A percentile compares a stretch with the other conserved stretches of the same genome.
These are phyloP conservation scores for Allolobophora icterica DNA, from an alignment of 2,888 invertebrate species.

Conservation along the genomic window DNA sequence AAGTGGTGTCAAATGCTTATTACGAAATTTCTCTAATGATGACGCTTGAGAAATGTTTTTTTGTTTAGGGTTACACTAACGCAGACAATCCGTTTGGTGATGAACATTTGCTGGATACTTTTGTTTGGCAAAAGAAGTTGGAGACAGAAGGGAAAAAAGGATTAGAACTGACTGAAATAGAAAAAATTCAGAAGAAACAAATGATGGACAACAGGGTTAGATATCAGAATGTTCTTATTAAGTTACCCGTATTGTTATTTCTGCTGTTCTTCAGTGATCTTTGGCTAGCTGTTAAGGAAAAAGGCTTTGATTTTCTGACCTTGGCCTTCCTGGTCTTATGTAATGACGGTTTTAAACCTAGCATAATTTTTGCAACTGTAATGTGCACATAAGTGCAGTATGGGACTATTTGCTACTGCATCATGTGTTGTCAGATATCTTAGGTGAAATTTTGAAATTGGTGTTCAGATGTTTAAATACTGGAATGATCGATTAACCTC, in stretches of 20 bases:
- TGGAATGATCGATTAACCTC: too few species aligned
- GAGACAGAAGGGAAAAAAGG: constrained; percentile 87
- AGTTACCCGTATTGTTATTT: neutral
- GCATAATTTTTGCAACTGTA: neutral
- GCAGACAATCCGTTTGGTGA: constrained; percentile 99
- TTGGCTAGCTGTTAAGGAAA: neutral
- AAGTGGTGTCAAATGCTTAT: neutral
- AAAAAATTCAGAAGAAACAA: constrained; percentile 81
- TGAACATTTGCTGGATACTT: constrained; percentile 89
- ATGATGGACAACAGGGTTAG: constrained; percentile 82
- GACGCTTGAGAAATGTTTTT: neutral
- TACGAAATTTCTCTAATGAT: neutral
- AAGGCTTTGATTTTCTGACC: neutral
- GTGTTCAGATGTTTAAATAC: too few species aligned
- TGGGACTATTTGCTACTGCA: too few species aligned
- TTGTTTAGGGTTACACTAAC: constrained; percentile 84
- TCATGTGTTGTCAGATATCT: too few species aligned
- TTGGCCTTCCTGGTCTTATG: neutral
- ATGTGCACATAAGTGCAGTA: too few species aligned
- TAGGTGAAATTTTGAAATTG: too few species aligned
- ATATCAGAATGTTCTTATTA: neutral
- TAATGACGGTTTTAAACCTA: neutral
- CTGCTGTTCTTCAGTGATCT: neutral
- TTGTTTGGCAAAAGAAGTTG: constrained; percentile 93
- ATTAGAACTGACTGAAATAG: constrained; percentile 71